Conservation (phyloP, 1,140 invertebrate species). For the Megalopta genalis region DNA sequence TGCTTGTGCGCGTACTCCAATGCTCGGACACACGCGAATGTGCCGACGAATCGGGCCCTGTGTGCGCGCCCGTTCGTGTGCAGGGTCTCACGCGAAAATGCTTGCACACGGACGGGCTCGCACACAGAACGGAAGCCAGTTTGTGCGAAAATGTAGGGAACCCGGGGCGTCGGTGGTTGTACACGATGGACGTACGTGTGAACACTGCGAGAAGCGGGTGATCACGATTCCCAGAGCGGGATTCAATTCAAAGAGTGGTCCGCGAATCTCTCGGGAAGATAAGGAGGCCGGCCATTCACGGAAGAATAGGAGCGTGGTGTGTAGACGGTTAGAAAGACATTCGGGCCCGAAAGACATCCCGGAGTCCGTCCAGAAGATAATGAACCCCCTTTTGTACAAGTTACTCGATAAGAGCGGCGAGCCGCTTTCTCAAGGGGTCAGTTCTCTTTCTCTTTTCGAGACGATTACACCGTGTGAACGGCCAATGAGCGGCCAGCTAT, state of each 20-base stretch:
- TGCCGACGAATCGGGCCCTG: background rate
- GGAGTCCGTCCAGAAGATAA: slow-evolving; percentile 53
- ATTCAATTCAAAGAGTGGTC: slow-evolving; percentile 58
- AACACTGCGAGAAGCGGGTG: slow-evolving; percentile 45
- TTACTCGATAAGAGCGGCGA: slow-evolving; percentile 50
- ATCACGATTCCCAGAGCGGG: slow-evolving; percentile 59
- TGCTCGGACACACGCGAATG: slow-evolving; percentile 19
- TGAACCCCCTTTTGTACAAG: slow-evolving; percentile 53
- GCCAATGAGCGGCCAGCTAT: background rate
- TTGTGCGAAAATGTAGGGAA: background rate
- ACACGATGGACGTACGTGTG: background rate
- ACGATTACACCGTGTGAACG: slow-evolving; percentile 22
- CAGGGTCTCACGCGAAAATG: slow-evolving; percentile 32
- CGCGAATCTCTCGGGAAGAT: slow-evolving; percentile 73
- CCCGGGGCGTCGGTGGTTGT: background rate
- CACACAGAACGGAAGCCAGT: slow-evolving; percentile 13
- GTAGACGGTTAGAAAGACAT: slow-evolving; percentile 56
- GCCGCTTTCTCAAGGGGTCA: slow-evolving; percentile 12
- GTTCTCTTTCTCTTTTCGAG: background rate
- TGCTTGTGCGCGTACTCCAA: background rate
- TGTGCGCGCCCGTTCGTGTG: background rate
- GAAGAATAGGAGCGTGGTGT: slow-evolving; percentile 49
- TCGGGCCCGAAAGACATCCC: slow-evolving; percentile 47
- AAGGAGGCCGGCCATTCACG: slow-evolving; percentile 62
- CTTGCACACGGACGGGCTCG: background rate